A percentile compares a stretch with the other conserved stretches of the same genome.
Conservation (phyloP, 1,140 invertebrate genomes). For the Solenopsis invicta region DNA sequence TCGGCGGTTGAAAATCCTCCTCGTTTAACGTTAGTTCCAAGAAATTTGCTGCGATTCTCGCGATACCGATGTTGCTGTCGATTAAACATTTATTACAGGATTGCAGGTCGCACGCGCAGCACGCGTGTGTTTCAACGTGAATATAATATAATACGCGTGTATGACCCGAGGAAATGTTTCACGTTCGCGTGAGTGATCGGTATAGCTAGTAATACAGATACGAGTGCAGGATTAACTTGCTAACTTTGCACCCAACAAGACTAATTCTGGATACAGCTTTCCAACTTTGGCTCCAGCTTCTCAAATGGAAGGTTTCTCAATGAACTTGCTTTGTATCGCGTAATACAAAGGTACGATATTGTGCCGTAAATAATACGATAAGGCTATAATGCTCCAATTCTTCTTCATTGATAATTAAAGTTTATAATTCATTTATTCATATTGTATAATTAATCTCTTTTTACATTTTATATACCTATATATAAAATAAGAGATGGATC, state of each 20-base stretch:
- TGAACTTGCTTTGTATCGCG: background rate
- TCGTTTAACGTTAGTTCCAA: background rate
- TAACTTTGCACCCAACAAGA: conserved; percentile 23
- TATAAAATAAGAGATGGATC: background rate
- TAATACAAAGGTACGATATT: background rate
- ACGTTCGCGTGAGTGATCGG: background rate
- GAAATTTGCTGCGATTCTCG: background rate
- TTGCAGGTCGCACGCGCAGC: background rate
- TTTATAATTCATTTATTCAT: background rate
- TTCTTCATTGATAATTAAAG: background rate
- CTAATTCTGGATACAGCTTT: conserved; percentile 11
- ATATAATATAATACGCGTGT: background rate
- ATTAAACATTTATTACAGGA: conserved; percentile 18
- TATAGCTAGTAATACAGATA: conserved; percentile 7
- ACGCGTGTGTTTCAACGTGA: too few relatives aligned
- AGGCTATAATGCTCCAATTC: background rate
- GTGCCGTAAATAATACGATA: conserved; percentile 9
- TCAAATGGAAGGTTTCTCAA: background rate
- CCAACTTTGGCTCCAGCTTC: background rate
- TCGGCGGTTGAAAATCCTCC: background rate
- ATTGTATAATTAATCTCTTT: background rate
- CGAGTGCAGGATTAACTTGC: background rate
- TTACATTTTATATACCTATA: background rate
- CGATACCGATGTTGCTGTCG: background rate
- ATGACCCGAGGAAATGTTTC: background rate